phyloP scores from a whole-genome alignment of 1,140 invertebrate species.

The Acromyrmex echinatior region DNA sequence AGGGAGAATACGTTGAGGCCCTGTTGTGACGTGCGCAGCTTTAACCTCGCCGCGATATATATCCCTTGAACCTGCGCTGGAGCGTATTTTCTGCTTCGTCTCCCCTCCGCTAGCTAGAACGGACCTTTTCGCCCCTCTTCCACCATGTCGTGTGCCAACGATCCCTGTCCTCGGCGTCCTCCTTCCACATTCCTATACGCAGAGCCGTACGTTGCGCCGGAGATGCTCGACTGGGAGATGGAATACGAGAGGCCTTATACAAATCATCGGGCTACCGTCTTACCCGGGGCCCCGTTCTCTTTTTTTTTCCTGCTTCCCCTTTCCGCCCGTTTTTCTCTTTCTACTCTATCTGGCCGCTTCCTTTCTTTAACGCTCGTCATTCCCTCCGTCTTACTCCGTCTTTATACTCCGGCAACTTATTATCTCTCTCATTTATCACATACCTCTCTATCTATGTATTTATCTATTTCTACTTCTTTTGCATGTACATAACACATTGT shows the following conservation, averaged over 20 bases:
- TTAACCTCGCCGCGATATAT: constrained; percentile 70
- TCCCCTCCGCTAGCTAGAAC: constrained; percentile 65
- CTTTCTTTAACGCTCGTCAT: constrained; percentile 53
- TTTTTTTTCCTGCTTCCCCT: constrained; percentile 66
- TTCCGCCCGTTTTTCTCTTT: constrained; percentile 48
- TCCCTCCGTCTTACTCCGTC: constrained; percentile 26
- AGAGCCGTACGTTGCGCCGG: constrained; percentile 59
- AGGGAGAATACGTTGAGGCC: constrained; percentile 70
- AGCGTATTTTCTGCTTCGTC: constrained; percentile 68
- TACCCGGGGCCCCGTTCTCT: constrained; percentile 78
- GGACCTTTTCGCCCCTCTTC: constrained; percentile 66
- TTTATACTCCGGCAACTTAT: constrained; percentile 29
- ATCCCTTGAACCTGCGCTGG: constrained; percentile 65
- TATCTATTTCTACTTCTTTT: constrained; percentile 21
- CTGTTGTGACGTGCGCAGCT: constrained; percentile 73
- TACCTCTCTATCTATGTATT: constrained; percentile 13
- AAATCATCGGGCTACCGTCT: constrained; percentile 85
- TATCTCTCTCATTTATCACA: constrained; percentile 72
- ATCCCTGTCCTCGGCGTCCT: constrained; percentile 72
- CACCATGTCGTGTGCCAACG: constrained; percentile 74
- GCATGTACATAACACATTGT: background rate
- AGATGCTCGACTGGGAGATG: constrained; percentile 78
- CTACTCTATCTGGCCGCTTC: constrained; percentile 15
- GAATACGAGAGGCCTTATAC: constrained; percentile 84
- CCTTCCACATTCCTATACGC: constrained; percentile 75